Evolutionary conservation across 2,797 vertebrate genomes (phyloP).

Genomic region (Pseudotriccus pelzelni): DNA sequence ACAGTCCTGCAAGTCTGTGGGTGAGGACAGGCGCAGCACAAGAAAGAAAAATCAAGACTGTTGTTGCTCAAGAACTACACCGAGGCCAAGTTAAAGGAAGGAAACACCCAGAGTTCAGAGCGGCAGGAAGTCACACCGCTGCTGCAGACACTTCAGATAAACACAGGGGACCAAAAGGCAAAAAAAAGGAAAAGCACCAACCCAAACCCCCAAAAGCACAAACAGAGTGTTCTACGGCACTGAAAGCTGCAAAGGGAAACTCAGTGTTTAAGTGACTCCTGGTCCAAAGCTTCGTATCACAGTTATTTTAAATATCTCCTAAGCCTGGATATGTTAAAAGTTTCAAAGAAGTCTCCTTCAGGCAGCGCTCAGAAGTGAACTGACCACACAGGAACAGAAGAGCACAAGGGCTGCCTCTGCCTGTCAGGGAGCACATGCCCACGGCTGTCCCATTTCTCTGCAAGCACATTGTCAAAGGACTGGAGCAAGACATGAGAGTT

Average conservation of each 20-base stretch:
- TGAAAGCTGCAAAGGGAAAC: not conserved
- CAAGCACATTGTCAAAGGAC: fast-evolving
- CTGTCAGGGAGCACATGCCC: fast-evolving
- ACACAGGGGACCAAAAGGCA: fast-evolving
- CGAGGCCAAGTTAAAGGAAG: not conserved
- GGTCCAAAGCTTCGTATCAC: fast-evolving
- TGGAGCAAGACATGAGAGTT: fast-evolving
- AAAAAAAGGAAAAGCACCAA: not conserved
- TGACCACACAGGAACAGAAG: fast-evolving
- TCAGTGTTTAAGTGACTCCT: too few relatives aligned
- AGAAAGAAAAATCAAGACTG: not conserved
- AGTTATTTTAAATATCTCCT: not conserved
- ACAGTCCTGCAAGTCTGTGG: not conserved
- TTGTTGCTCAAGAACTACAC: not conserved
- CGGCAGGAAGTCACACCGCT: fast-evolving
- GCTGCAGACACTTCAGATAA: not conserved
- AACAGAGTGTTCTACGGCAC: fast-evolving
- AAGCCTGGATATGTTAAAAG: not conserved
- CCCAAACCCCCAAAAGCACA: not conserved
- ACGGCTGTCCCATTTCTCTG: fast-evolving
- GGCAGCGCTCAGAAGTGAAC: not conserved
- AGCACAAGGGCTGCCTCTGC: not conserved
- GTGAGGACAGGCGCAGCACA: not conserved
- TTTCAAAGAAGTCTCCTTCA: not conserved
- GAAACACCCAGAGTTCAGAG: not conserved